A percentile compares a stretch with the other conserved stretches of the same genome.
These are phyloP conservation scores for Polylopha cassiicola DNA, from an alignment of 2,888 invertebrate genomes.

Conservation along the genomic window DNA sequence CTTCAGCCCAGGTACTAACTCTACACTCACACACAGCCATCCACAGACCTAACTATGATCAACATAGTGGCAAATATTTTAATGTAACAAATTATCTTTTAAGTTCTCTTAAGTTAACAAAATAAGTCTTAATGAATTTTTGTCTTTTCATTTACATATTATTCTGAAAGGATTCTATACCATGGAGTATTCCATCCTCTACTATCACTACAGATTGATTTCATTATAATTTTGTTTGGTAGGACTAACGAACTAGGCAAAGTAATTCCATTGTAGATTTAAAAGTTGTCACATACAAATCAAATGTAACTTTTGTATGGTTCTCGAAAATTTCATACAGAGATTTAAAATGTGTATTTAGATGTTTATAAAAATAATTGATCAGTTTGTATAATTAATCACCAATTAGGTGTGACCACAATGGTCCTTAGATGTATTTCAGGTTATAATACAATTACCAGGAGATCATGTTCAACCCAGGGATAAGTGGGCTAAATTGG, in stretches of 20 bases:
- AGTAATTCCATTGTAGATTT: too few species aligned
- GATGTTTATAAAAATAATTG: conserved; percentile 19
- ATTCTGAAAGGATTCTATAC: conserved; percentile 26
- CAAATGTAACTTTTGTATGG: too few species aligned
- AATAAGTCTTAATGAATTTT: conserved; percentile 30
- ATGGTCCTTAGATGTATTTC: conserved; percentile 59
- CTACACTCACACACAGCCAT: conserved; percentile 51
- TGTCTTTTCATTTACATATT: conserved; percentile 24
- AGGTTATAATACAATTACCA: conserved; percentile 51
- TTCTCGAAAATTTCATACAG: conserved; percentile 3
- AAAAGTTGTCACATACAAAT: too few species aligned
- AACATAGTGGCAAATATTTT: conserved; percentile 62
- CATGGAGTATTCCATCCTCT: too few species aligned
- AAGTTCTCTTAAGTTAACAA: conserved; percentile 44
- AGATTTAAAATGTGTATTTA: conserved; percentile 19
- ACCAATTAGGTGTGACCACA: conserved; percentile 40
- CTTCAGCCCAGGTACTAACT: conserved; percentile 67
- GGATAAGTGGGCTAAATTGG: conserved; percentile 64
- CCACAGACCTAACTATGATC: conserved; percentile 66
- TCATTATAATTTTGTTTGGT: conserved; percentile 20
- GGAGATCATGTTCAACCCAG: conserved; percentile 56
- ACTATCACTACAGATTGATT: conserved; percentile 10
- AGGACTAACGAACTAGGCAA: too few species aligned
- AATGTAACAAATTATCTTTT: conserved; percentile 61
- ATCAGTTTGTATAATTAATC: conserved; percentile 42